Evolutionary conservation across 2,888 invertebrate species (phyloP).

Genomic region (Amphiduros pacificus): DNA sequence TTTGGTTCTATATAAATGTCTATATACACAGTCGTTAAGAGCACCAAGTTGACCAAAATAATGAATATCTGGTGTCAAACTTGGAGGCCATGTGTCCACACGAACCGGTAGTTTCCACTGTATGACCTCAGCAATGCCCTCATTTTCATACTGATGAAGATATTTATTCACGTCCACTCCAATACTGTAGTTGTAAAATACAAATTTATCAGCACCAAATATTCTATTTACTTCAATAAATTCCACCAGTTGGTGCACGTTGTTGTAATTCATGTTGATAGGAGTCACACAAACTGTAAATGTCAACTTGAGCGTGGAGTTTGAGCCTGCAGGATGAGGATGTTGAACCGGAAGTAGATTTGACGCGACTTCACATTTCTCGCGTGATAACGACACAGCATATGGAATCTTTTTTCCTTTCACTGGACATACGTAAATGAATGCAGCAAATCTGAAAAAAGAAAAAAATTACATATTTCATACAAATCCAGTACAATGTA

Average conservation of each 20-base stretch:
- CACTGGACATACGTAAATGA: not conserved
- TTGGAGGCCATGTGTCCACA: no score
- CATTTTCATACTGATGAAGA: constrained; percentile 16
- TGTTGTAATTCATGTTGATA: not conserved
- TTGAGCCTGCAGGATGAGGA: not conserved
- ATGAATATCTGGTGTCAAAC: constrained; percentile 30
- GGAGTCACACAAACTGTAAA: not conserved
- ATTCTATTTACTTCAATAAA: constrained; percentile 20
- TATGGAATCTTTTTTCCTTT: not conserved
- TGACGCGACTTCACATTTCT: not conserved
- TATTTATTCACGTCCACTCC: constrained; percentile 12
- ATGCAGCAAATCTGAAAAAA: not conserved
- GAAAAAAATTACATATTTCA: no score
- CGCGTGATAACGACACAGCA: not conserved
- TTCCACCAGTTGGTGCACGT: not conserved
- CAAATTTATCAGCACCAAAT: constrained; percentile 31
- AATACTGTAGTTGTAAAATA: constrained; percentile 31
- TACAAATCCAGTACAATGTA: no score
- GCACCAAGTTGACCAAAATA: constrained; percentile 33
- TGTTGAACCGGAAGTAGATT: not conserved
- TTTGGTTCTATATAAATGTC: constrained; percentile 26
- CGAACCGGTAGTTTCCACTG: constrained; percentile 27
- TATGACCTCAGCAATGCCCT: constrained; percentile 27
- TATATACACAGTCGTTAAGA: constrained; percentile 34
- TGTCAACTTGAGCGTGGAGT: not conserved